A percentile compares a stretch with the other conserved stretches of the same genome.
Conservation (phyloP, 2,797 vertebrate genomes). For the Microcaecilia unicolor region DNA sequence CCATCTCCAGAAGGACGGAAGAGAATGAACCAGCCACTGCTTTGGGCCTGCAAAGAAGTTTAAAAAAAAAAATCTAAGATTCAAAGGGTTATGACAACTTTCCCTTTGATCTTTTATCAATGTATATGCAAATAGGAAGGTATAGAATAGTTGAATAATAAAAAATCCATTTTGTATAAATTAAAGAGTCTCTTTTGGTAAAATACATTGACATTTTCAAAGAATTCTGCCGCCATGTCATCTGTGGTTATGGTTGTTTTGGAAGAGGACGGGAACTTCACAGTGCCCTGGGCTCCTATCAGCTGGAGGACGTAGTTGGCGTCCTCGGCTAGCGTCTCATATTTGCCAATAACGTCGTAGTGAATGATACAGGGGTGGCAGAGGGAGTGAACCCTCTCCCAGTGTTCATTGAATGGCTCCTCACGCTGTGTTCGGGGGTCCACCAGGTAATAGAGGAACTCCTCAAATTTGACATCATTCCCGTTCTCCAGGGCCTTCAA, state of each 20-base stretch:
- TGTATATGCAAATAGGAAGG: slow-evolving; percentile 73
- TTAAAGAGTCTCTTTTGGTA: slow-evolving; percentile 89
- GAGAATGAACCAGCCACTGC: too few species aligned
- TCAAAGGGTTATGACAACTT: too few species aligned
- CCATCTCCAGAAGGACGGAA: too few species aligned
- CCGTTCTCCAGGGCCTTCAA: slow-evolving; percentile 64
- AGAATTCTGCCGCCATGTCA: slow-evolving; percentile 72
- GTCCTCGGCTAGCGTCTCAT: slow-evolving; percentile 81
- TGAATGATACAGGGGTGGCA: slow-evolving; percentile 91
- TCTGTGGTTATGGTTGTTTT: slow-evolving; percentile 66
- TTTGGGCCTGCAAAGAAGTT: too few species aligned
- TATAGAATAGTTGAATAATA: slow-evolving; percentile 89
- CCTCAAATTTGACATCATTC: slow-evolving; percentile 74
- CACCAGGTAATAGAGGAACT: slow-evolving; percentile 87
- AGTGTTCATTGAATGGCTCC: slow-evolving; percentile 89
- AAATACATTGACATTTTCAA: slow-evolving; percentile 78
- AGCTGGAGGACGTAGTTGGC: slow-evolving; percentile 73
- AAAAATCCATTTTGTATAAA: slow-evolving; percentile 90
- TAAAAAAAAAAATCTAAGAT: too few species aligned
- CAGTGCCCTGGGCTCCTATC: slow-evolving; percentile 36
- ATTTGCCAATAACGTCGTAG: slow-evolving; percentile 89
- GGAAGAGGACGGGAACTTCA: slow-evolving; percentile 71
- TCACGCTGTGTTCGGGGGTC: slow-evolving; percentile 79
- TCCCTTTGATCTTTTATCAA: slow-evolving; percentile 36
- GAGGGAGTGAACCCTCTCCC: slow-evolving; percentile 86